phyloP scores from a whole-genome alignment of 2,888 invertebrate species.

The Vesta saturnalis region DNA sequence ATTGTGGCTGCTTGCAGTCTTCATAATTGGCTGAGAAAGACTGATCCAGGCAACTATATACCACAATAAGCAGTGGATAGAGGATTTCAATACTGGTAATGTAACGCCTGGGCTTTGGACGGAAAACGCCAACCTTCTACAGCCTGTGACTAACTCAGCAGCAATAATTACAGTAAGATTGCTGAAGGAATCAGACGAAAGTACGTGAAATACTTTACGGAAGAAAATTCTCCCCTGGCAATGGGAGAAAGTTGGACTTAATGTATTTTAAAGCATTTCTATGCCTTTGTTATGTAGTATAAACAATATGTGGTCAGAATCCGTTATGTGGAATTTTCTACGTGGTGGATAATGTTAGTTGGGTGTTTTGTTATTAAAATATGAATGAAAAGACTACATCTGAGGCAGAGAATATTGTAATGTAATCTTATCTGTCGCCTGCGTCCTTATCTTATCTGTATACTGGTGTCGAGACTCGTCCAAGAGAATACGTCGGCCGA shows the following conservation, averaged over 20 bases:
- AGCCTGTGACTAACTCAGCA: slow-evolving; percentile 30
- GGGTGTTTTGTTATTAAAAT: too few species aligned
- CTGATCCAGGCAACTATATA: slow-evolving; percentile 18
- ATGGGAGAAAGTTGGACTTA: slow-evolving; percentile 28
- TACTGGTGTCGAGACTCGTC: too few species aligned
- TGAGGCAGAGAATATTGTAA: too few species aligned
- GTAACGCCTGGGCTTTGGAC: slow-evolving; percentile 26
- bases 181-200: slow-evolving; percentile 25
- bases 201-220: slow-evolving; percentile 19
- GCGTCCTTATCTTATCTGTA: too few species aligned
- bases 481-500: too few species aligned
- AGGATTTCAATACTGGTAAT: slow-evolving; percentile 35
- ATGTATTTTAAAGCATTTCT: too few species aligned
- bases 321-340: too few species aligned
- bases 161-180: slow-evolving; percentile 28
- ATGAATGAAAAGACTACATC: too few species aligned
- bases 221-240: slow-evolving; percentile 21
- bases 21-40: slow-evolving; percentile 25
- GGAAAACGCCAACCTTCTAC: slow-evolving; percentile 29
- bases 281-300: slow-evolving; percentile 2
- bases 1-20: slow-evolving; percentile 28
- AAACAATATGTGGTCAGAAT: too few species aligned
- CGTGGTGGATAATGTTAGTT: too few species aligned
- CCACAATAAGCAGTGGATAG: slow-evolving; percentile 24
- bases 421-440: too few species aligned